Conservation (phyloP, 2,113 vertebrate species). For the Amblyopsis rosae region DNA sequence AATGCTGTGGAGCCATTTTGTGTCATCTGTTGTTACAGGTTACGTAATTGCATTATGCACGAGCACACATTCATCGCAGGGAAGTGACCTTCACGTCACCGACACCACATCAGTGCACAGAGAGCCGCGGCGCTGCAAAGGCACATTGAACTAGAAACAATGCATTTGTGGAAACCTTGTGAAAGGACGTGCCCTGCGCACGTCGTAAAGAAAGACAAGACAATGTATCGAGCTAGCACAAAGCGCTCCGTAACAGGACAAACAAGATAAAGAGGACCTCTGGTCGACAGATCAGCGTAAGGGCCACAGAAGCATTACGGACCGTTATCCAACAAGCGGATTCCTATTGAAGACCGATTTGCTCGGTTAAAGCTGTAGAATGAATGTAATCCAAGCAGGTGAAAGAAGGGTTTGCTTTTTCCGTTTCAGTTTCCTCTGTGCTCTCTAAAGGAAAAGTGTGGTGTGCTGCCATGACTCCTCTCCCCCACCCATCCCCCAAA, state of each 20-base stretch:
- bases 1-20: slow-evolving; percentile 30
- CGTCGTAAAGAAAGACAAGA: slow-evolving; percentile 10
- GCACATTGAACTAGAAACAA: not conserved
- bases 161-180: not conserved
- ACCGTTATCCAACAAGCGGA: slow-evolving; percentile 28
- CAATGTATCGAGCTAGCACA: slow-evolving; percentile 18
- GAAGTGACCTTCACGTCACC: not conserved
- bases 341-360: slow-evolving; percentile 27
- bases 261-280: slow-evolving; percentile 24
- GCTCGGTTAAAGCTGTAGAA: slow-evolving; percentile 54
- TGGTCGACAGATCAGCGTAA: slow-evolving; percentile 31
- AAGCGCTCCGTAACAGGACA: slow-evolving; percentile 31
- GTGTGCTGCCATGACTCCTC: slow-evolving; percentile 33
- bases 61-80: not conserved
- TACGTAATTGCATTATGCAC: slow-evolving; percentile 4
- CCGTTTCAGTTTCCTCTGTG: slow-evolving; percentile 7
- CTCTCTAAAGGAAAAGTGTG: slow-evolving; percentile 38
- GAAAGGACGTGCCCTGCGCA: not conserved
- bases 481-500: not conserved
- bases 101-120: not conserved
- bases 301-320: not conserved
- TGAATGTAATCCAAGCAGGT: slow-evolving; percentile 54
- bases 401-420: slow-evolving; percentile 25
- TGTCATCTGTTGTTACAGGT: slow-evolving; percentile 9
- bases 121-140: not conserved